Conservation (phyloP, 2,113 vertebrate genomes). For the Harpagus bidentatus region DNA sequence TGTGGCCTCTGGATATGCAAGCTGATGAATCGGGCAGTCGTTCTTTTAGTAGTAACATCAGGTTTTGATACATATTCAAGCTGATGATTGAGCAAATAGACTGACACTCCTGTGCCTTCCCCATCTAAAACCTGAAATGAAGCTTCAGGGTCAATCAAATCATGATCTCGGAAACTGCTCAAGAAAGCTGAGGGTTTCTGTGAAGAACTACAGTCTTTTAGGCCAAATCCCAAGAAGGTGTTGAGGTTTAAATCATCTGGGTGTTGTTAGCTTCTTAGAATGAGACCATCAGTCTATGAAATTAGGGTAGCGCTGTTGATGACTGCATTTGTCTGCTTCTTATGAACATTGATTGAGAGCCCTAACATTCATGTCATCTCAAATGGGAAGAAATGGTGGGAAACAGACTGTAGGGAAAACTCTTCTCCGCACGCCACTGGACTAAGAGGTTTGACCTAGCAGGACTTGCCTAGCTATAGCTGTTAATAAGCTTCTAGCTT, state of each 20-base stretch:
- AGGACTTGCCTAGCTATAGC: background rate
- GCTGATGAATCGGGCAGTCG: background rate
- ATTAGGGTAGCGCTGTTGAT: background rate
- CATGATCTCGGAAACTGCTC: background rate
- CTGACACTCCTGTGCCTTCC: background rate
- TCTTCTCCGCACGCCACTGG: no score
- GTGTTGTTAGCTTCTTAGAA: background rate
- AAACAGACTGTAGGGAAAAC: background rate
- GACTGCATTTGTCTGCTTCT: background rate
- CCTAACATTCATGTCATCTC: rapidly evolving
- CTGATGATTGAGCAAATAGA: background rate
- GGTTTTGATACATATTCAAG: background rate
- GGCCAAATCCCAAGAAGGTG: background rate
- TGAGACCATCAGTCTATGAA: background rate
- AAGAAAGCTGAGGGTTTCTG: background rate
- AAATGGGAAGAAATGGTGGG: background rate
- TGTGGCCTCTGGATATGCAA: background rate
- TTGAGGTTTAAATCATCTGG: background rate
- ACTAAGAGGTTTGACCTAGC: background rate
- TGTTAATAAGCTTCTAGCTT: background rate
- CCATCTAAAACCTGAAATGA: background rate
- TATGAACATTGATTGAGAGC: background rate
- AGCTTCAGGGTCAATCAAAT: background rate
- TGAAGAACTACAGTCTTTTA: background rate
- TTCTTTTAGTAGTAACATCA: background rate